These are phyloP conservation scores for Margarornis squamiger DNA, from an alignment of 2,797 vertebrate genomes.

Conservation along the genomic window DNA sequence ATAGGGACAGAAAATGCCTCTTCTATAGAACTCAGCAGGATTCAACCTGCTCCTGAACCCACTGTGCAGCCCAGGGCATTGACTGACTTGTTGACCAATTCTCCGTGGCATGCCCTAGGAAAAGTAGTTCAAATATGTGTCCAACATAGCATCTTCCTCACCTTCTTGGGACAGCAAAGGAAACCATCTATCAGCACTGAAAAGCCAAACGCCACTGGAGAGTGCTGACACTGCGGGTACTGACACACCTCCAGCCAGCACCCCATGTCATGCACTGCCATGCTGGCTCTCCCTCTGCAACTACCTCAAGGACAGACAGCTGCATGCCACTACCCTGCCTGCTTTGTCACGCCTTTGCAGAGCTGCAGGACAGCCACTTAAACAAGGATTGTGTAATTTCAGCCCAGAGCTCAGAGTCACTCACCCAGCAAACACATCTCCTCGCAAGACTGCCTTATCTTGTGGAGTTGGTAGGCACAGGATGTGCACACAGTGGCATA, in stretches of 20 bases:
- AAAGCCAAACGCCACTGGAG: not conserved
- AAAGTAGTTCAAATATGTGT: not conserved
- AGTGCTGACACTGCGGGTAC: not conserved
- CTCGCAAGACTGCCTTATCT: not conserved
- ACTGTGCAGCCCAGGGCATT: not conserved
- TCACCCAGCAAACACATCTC: not conserved
- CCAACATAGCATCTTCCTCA: not conserved
- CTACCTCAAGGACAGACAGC: not conserved
- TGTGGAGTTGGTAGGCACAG: not conserved
- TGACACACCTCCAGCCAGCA: not conserved
- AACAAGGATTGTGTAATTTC: not conserved
- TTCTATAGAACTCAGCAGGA: not conserved
- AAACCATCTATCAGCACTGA: not conserved
- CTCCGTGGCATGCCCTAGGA: not conserved
- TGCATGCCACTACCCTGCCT: not conserved
- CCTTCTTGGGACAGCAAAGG: not conserved
- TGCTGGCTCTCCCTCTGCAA: not conserved
- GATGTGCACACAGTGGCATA: not conserved
- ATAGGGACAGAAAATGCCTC: not conserved
- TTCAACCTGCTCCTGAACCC: not conserved
- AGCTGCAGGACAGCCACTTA: not conserved
- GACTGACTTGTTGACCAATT: accelerated
- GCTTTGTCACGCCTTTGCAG: not conserved
- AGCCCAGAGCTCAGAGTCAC: not conserved
- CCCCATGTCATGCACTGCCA: not conserved